Conservation (phyloP, 2,113 vertebrate species). For the Lepus americanus region DNA sequence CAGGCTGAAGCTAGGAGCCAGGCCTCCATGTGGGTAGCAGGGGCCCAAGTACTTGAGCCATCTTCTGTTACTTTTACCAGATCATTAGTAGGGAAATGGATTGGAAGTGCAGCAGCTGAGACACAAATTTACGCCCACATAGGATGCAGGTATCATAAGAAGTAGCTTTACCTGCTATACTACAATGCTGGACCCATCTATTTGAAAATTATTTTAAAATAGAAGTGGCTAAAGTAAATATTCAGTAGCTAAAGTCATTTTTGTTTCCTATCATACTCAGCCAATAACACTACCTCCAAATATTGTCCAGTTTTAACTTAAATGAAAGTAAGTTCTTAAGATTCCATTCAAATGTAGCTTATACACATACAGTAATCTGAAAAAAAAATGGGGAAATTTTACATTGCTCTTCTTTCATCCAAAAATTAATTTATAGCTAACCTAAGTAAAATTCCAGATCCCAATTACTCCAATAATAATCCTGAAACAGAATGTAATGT, state of each 20-base stretch:
- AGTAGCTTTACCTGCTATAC: no score
- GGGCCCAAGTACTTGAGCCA: no score
- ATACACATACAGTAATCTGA: not conserved
- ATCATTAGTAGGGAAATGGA: no score
- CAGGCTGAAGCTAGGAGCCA: no score
- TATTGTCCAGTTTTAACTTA: not conserved
- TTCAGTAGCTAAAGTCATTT: not conserved
- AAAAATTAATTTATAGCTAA: slow-evolving; percentile 26
- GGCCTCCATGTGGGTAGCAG: no score
- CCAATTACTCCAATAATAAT: not conserved
- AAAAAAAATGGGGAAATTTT: not conserved
- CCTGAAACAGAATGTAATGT: not conserved
- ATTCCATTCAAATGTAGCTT: not conserved
- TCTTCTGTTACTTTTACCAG: no score
- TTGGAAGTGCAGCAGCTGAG: no score
- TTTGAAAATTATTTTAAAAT: not conserved
- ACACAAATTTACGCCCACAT: no score
- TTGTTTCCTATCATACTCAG: not conserved
- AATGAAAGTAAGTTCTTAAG: not conserved
- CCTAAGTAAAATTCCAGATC: not conserved
- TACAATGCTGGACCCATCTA: no score
- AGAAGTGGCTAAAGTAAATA: not conserved
- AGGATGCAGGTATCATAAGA: no score
- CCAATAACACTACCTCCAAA: not conserved
- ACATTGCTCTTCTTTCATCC: not conserved